Evolutionary conservation across 1,140 invertebrate species (phyloP).

Genomic region (Papilio polyxenes): DNA sequence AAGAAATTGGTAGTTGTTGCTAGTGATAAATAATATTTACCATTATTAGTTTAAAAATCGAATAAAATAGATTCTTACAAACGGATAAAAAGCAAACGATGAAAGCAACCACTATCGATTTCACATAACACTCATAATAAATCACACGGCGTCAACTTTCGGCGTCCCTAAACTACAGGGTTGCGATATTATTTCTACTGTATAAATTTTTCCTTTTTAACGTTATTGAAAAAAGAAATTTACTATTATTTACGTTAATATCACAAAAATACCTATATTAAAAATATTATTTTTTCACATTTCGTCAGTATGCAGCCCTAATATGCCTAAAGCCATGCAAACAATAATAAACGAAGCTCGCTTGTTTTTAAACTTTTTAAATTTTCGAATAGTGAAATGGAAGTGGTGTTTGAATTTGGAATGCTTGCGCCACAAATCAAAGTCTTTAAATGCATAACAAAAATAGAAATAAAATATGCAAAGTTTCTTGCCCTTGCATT

Average conservation of each 20-base stretch:
- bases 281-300: no score
- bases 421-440: slow-evolving; percentile 31
- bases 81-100: slow-evolving; percentile 20
- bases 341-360: not conserved
- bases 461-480: slow-evolving; percentile 43
- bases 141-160: slow-evolving; percentile 47
- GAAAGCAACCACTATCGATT: slow-evolving; percentile 54
- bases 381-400: not conserved
- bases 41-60: not conserved
- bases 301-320: not conserved
- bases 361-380: not conserved
- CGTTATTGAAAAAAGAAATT: not conserved
- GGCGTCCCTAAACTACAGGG: not conserved
- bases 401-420: slow-evolving; percentile 17
- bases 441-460: slow-evolving; percentile 32
- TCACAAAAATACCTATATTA: not conserved
- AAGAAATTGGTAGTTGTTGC: no score
- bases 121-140: slow-evolving; percentile 57
- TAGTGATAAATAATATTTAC: not conserved
- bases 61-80: not conserved
- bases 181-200: not conserved
- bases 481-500: slow-evolving; percentile 53
- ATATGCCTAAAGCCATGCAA: not conserved
- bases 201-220: not conserved
- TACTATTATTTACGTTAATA: not conserved